Percentiles rank a stretch among this genome's conserved stretches.
Conservation (phyloP, 2,797 vertebrate genomes). For the Meriones psammophilus region DNA sequence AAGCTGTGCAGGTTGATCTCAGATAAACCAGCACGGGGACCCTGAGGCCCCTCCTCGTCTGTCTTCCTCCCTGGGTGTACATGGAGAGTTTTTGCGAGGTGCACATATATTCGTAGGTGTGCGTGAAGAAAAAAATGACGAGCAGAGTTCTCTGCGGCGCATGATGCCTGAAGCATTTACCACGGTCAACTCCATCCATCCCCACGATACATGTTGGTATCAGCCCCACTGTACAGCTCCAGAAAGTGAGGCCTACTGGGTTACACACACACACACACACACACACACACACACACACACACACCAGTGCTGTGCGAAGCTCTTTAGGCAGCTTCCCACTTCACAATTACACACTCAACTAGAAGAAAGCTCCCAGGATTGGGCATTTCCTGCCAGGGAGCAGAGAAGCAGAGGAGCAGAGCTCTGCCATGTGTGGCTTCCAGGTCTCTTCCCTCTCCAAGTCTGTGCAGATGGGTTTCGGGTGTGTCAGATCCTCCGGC, state of each 20-base stretch:
- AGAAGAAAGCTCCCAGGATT: background rate
- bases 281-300: background rate
- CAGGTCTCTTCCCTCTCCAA: background rate
- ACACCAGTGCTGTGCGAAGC: background rate
- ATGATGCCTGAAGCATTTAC: background rate
- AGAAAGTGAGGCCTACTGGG: background rate
- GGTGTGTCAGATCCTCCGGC: background rate
- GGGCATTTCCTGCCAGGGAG: background rate
- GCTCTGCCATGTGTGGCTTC: background rate
- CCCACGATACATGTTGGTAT: background rate
- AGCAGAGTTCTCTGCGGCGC: fast-evolving
- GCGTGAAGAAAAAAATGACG: background rate
- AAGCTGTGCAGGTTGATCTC: background rate
- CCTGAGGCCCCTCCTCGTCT: fast-evolving
- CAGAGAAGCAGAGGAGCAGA: background rate
- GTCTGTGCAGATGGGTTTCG: background rate
- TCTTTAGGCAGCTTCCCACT: background rate
- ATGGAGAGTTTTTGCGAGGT: background rate
- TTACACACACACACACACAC: background rate
- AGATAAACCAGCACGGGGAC: background rate
- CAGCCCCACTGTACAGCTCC: background rate
- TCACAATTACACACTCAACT: background rate
- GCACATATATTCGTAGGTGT: fast-evolving
- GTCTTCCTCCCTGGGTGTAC: background rate
- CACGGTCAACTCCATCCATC: background rate